Conservation (phyloP, 1,140 invertebrate species). For the Meloidogyne chitwoodi region DNA sequence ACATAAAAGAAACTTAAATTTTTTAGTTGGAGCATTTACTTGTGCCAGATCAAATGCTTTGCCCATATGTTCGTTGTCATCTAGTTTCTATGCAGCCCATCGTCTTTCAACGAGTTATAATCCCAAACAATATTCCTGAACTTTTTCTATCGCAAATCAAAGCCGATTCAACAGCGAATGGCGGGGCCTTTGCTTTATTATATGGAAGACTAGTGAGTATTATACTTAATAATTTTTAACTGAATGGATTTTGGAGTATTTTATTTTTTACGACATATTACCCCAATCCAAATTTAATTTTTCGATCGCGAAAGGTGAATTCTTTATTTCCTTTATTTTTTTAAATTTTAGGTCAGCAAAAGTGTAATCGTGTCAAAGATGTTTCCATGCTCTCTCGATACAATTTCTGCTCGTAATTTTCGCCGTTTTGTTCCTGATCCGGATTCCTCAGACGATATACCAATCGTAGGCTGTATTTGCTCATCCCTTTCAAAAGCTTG, state of each 20-base stretch:
- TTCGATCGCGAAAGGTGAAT: not conserved
- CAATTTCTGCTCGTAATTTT: not conserved
- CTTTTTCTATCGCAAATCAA: conserved; percentile 6
- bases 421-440: conserved; percentile 1
- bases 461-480: conserved; percentile 21
- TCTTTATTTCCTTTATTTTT: not conserved
- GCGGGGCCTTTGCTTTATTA: not conserved
- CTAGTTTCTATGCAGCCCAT: not conserved
- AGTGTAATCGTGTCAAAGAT: conserved; percentile 13
- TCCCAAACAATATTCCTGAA: conserved; percentile 18
- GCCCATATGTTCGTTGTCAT: conserved; percentile 19
- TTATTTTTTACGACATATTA: no score
- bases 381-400: not conserved
- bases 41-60: conserved; percentile 1
- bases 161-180: not conserved
- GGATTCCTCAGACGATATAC: not conserved
- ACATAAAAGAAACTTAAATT: no score
- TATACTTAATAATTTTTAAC: no score
- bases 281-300: no score
- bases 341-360: conserved; percentile 13
- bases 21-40: not conserved
- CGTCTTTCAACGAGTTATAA: conserved; percentile 10
- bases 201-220: not conserved
- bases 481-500: conserved; percentile 8
- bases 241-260: no score